Base-by-base conservation (phyloP, 2,113 vertebrate genomes). In the Pleuronectes platessa region DNA sequence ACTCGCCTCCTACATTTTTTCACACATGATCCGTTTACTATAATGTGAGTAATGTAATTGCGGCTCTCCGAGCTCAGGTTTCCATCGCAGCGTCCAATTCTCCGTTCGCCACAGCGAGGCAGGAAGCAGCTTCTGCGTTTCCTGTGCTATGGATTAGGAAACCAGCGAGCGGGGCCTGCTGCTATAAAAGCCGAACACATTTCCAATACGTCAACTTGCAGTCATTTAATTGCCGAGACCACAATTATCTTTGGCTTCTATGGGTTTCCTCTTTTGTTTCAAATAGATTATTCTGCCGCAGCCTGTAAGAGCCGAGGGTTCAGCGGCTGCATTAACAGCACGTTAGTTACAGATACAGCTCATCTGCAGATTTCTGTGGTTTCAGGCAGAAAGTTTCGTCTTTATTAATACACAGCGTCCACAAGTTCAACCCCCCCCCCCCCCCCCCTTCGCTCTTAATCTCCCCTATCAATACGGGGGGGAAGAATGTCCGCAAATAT, bases 151-250 rank as follows among this genome's bases (percentile, higher is more conserved):
- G 84, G 85, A 90, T 87, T 69, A 58, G 64, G 24, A 64, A 67
- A 72, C 3, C 21, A 71, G 55, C 55, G 5, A n/a, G 51, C 17
- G 18, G 31, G 18, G 58, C 75, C 47, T 2, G 3, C 40, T 37
- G 23, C 62, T 59, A 17, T 68, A 63, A 59, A 71, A 77, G 24
- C 61, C 1, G 67, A 86, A 66, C 35, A 26, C 71, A 42, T 88
- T 82, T 64, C 68, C 75, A 2, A 83, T 88, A 74, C 60, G 35
- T 85, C 73, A 67, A 77, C 58, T 40, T 54, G 42, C 61, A 55
- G 71, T n/a, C 21, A 47, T 87, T 86, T 76, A 84, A 87, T 87
- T 85, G 87, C 76, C 20, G n/a, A 40, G 24, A 75, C 68, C 75
- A 68, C 71, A 61, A 62, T 81, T 73, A 80, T 74, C 76, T 71